Conservation (phyloP, 2,113 vertebrate species). For the Campylomormyrus numenius region DNA sequence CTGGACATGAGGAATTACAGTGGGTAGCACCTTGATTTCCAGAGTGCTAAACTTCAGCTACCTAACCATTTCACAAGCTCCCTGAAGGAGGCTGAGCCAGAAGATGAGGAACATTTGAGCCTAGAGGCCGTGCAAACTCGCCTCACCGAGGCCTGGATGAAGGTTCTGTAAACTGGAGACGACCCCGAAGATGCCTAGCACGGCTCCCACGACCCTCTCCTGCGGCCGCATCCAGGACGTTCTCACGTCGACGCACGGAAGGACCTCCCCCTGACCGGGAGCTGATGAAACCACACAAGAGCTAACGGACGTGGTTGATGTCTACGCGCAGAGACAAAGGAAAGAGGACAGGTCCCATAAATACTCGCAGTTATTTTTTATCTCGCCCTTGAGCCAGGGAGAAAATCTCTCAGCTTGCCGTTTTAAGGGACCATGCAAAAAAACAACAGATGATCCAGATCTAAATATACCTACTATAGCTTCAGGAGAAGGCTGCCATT, state of each 20-base stretch:
- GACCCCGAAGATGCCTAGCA: neutral
- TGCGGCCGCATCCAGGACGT: neutral
- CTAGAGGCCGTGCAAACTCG: neutral
- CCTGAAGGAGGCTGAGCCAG: neutral
- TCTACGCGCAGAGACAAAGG: neutral
- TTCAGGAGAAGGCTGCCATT: conserved; percentile 1
- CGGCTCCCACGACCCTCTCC: neutral
- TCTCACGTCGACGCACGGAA: neutral
- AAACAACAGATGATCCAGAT: conserved; percentile 22
- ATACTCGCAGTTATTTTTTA: conserved; percentile 9
- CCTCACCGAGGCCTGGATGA: neutral
- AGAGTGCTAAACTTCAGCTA: neutral
- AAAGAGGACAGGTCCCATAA: conserved; percentile 5
- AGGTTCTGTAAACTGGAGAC: neutral
- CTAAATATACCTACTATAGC: conserved; percentile 22
- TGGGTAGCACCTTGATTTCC: neutral
- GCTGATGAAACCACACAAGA: neutral
- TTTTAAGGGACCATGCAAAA: conserved; percentile 10
- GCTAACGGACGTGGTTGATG: neutral
- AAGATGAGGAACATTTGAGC: neutral
- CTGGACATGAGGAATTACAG: neutral
- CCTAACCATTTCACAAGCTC: neutral
- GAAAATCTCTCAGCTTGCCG: conserved; percentile 11
- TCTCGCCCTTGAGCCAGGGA: neutral
- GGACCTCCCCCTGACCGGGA: neutral